These are phyloP conservation scores for Diarsia brunnea DNA, from an alignment of 2,888 invertebrate genomes.

Conservation along the genomic window DNA sequence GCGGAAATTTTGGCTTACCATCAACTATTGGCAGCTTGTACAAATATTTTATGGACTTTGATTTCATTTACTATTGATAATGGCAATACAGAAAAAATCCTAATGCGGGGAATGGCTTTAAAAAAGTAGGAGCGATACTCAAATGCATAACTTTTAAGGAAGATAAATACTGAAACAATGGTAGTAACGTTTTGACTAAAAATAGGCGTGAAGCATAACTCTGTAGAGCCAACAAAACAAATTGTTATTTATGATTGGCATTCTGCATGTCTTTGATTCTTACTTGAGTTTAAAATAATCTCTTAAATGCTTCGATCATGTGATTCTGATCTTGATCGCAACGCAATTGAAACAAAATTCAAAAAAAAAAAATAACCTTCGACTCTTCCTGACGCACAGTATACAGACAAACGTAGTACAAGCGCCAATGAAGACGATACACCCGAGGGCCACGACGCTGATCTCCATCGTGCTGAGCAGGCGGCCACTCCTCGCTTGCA, in stretches of 20 bases:
- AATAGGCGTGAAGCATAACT: neutral
- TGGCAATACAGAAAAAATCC: too few relatives aligned
- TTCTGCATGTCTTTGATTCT: neutral
- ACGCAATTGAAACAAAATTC: neutral
- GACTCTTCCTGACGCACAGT: conserved; percentile 92
- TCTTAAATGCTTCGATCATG: neutral
- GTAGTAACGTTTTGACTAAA: neutral
- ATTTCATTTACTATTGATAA: neutral
- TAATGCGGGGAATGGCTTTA: too few relatives aligned
- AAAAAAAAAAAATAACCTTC: conserved; percentile 86
- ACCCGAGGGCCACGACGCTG: conserved; percentile 94
- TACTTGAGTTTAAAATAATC: neutral
- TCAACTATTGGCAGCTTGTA: conserved; percentile 20
- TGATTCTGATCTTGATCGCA: neutral
- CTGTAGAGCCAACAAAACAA: neutral
- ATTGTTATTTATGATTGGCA: neutral
- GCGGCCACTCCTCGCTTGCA: conserved; percentile 80
- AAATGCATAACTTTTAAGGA: neutral
- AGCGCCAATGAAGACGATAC: conserved; percentile 95
- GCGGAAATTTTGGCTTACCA: conserved; percentile 77
- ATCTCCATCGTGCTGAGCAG: conserved; percentile 94
- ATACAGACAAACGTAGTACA: conserved; percentile 95
- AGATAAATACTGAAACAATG: neutral
- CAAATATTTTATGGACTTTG: neutral
- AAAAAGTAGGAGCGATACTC: neutral